Evolutionary conservation across 2,113 vertebrate species (phyloP).

Genomic region (Clarias batrachus): DNA sequence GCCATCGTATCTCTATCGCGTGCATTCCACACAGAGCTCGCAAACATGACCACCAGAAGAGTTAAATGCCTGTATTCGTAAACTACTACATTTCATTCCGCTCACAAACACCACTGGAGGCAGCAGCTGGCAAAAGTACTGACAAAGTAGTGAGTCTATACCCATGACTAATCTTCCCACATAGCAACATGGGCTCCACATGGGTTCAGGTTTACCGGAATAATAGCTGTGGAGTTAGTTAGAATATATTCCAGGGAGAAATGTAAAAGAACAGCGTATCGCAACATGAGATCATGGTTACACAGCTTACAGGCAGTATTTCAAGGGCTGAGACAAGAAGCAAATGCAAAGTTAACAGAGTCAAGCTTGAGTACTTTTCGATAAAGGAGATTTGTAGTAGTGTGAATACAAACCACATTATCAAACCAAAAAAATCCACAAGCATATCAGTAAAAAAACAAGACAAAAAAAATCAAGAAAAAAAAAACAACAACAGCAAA

Average conservation of each 20-base stretch:
- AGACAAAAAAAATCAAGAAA: not conserved
- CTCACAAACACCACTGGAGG: slow-evolving; percentile 40
- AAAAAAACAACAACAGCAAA: not conserved
- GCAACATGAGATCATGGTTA: not conserved
- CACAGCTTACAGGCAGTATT: not conserved
- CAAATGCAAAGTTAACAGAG: not conserved
- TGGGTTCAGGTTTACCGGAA: slow-evolving; percentile 5
- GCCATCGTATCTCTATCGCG: slow-evolving; percentile 12
- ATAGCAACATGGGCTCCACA: slow-evolving; percentile 26
- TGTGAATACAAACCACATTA: not conserved
- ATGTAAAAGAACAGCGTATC: not conserved
- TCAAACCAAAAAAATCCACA: not conserved
- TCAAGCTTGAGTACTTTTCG: not conserved
- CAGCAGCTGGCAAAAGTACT: slow-evolving; percentile 43
- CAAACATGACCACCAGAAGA: slow-evolving; percentile 8
- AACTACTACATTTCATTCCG: slow-evolving; percentile 36
- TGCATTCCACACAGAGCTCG: not conserved
- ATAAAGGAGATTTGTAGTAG: not conserved
- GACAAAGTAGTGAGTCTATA: slow-evolving; percentile 16
- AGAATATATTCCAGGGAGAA: slow-evolving; percentile 15
- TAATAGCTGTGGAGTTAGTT: slow-evolving; percentile 6
- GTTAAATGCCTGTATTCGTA: not conserved
- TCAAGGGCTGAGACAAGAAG: not conserved
- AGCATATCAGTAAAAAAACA: not conserved
- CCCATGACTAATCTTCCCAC: slow-evolving; percentile 38